phyloP scores from a whole-genome alignment of 2,888 invertebrate genomes.

The Blastobasis lacticolella region DNA sequence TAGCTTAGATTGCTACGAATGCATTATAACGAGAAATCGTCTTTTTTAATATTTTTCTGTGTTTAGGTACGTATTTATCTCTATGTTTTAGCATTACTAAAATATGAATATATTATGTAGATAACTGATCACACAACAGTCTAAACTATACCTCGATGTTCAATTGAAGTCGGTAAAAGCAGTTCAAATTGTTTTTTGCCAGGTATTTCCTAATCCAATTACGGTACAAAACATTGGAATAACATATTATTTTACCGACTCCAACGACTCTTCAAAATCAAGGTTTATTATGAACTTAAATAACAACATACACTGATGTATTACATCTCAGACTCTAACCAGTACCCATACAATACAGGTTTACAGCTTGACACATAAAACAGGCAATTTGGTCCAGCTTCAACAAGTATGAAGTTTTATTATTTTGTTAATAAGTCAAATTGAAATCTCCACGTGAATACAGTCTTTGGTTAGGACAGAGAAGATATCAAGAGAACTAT shows the following conservation, averaged over 20 bases:
- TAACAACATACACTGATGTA: constrained; percentile 34
- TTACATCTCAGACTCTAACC: constrained; percentile 21
- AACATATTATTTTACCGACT: too few relatives aligned
- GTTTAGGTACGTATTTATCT: constrained; percentile 36
- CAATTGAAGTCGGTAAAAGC: too few relatives aligned
- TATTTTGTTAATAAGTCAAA: constrained; percentile 40
- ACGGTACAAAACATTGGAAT: too few relatives aligned
- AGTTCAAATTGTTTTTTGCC: too few relatives aligned
- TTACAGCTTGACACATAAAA: constrained; percentile 25
- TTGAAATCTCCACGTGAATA: constrained; percentile 49
- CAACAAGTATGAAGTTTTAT: constrained; percentile 30
- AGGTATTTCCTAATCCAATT: too few relatives aligned
- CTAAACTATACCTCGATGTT: constrained; percentile 30
- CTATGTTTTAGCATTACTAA: constrained; percentile 11
- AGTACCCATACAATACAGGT: constrained; percentile 3
- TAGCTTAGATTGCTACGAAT: constrained; percentile 62
- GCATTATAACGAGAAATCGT: constrained; percentile 54
- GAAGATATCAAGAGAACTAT: constrained; percentile 48
- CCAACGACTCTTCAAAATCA: too few relatives aligned
- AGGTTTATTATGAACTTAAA: constrained; percentile 13
- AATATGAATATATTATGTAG: constrained; percentile 38
- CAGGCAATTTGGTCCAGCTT: constrained; percentile 64
- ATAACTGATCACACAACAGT: constrained; percentile 46
- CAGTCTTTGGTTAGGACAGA: constrained; percentile 72
- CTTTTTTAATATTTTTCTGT: constrained; percentile 43